phyloP scores from a whole-genome alignment of 2,797 vertebrate genomes.

The Aphelocoma californica region DNA sequence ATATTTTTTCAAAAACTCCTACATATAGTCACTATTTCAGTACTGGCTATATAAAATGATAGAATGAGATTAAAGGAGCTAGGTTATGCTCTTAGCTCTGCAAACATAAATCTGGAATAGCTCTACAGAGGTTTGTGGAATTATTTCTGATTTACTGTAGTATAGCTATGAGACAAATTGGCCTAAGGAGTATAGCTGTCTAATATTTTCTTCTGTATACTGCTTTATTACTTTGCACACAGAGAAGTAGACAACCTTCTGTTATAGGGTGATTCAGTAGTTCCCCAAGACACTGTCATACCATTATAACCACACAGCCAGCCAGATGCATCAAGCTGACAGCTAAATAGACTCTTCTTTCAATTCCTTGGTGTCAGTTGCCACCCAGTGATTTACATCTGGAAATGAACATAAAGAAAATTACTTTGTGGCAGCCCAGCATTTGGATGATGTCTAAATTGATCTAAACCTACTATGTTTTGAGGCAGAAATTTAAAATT shows the following conservation, averaged over 20 bases:
- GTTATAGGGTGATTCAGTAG: constrained; percentile 25
- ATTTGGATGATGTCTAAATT: not conserved
- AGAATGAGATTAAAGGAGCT: not conserved
- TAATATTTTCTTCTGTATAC: not conserved
- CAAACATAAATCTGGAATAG: constrained; percentile 13
- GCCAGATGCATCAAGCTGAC: not conserved
- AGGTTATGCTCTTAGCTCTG: not conserved
- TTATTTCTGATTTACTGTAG: constrained; percentile 36
- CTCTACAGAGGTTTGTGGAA: constrained; percentile 5
- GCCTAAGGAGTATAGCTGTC: constrained; percentile 15
- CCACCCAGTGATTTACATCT: not conserved
- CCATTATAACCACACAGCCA: not conserved
- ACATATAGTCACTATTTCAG: not conserved
- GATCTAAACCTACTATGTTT: not conserved
- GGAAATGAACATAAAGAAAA: not conserved
- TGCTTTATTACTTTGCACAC: not conserved
- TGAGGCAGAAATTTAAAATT: not conserved
- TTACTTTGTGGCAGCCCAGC: not conserved
- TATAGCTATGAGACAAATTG: constrained; percentile 3
- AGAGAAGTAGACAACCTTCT: not conserved
- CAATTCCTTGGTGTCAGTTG: not conserved
- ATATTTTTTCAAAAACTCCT: not conserved
- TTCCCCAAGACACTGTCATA: not conserved
- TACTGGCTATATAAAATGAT: not conserved
- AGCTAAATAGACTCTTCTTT: not conserved